A percentile compares a stretch with the other conserved stretches of the same genome.
These are phyloP conservation scores for Sphecodes monilicornis DNA, from an alignment of 2,888 invertebrate genomes.

Conservation along the genomic window DNA sequence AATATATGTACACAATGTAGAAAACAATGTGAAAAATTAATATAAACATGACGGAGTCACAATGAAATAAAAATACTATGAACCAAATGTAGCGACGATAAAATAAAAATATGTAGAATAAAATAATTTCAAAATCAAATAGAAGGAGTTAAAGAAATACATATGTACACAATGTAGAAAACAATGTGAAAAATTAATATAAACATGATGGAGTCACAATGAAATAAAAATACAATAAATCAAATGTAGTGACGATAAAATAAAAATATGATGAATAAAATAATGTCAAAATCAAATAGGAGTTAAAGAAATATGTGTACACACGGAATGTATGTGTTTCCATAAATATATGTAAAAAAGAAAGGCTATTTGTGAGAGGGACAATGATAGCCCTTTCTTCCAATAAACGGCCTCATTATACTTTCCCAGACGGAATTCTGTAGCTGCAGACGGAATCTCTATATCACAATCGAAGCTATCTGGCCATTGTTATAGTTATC, in stretches of 20 bases:
- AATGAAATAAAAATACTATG: background rate
- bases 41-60: background rate
- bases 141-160: no score
- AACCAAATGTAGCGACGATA: no score
- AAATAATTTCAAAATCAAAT: no score
- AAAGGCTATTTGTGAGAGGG: background rate
- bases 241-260: background rate
- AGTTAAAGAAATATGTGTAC: background rate
- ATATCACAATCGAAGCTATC: conserved; percentile 9
- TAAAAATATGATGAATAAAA: background rate
- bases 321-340: background rate
- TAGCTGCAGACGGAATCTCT: background rate
- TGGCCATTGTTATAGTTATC: conserved; percentile 32
- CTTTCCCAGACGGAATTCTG: background rate
- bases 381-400: background rate
- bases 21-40: background rate
- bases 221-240: no score
- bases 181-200: no score
- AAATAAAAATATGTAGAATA: no score
- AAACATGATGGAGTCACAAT: no score
- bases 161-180: no score
- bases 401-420: background rate
- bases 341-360: background rate
- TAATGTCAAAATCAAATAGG: background rate
- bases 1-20: no score